These are phyloP conservation scores for Ailurus styani DNA, from an alignment of 2,113 vertebrate species.

Conservation along the genomic window DNA sequence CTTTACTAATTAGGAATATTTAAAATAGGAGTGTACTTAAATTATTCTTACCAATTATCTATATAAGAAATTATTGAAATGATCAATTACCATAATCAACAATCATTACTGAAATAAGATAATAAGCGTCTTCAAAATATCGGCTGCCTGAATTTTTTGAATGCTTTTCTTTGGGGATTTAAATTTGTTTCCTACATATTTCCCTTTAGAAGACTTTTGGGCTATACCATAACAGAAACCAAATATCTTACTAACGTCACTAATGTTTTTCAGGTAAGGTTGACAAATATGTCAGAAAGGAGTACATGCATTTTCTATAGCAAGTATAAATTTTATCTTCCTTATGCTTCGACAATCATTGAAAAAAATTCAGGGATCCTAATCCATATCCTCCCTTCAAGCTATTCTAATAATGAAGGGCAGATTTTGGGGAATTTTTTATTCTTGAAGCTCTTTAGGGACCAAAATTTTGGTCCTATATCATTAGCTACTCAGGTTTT, in stretches of 20 bases:
- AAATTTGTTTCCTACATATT: slow-evolving; percentile 18
- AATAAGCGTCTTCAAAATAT: slow-evolving; percentile 77
- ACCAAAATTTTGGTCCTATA: neutral
- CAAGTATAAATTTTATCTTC: neutral
- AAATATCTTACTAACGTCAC: neutral
- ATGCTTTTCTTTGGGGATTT: slow-evolving; percentile 47
- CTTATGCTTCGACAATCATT: neutral
- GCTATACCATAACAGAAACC: neutral
- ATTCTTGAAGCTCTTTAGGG: neutral
- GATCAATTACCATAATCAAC: slow-evolving; percentile 84
- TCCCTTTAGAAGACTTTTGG: slow-evolving; percentile 12
- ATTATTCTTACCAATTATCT: slow-evolving; percentile 82
- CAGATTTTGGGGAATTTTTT: neutral
- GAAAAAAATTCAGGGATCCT: neutral
- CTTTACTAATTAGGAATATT: slow-evolving; percentile 84
- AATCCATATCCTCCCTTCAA: neutral
- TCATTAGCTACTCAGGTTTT: neutral
- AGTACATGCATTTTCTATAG: neutral
- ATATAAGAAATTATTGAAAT: slow-evolving; percentile 80
- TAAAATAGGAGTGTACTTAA: slow-evolving; percentile 76
- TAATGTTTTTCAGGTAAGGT: neutral
- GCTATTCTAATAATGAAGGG: neutral
- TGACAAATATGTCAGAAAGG: neutral
- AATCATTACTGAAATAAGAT: slow-evolving; percentile 80
- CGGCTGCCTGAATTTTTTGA: slow-evolving; percentile 51